Conservation (phyloP, 35 echinoderm and acorn worm species). For the Lytechinus variegatus region DNA sequence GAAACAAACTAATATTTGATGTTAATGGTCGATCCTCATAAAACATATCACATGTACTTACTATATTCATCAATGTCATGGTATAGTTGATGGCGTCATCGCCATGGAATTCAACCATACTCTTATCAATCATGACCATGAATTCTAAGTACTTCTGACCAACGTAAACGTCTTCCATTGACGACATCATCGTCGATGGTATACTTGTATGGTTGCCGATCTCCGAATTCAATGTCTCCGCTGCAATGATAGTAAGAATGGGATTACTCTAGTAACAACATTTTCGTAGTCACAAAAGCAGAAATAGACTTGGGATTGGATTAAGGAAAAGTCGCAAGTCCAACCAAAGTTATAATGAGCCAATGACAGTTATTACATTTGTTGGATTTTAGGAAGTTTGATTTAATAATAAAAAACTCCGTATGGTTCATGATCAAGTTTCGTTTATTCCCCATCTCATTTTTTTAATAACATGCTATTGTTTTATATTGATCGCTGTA, state of each 20-base stretch:
- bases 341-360: too few relatives aligned
- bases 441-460: too few relatives aligned
- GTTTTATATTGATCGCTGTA: too few relatives aligned
- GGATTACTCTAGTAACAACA: too few relatives aligned
- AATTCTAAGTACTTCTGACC: constrained; percentile 54
- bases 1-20: too few relatives aligned
- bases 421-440: too few relatives aligned
- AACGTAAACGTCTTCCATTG: constrained; percentile 22
- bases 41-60: constrained; percentile 26
- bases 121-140: constrained; percentile 28
- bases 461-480: too few relatives aligned
- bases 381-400: too few relatives aligned
- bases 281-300: neutral
- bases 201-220: constrained; percentile 22
- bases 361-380: too few relatives aligned
- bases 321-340: neutral
- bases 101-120: constrained; percentile 42
- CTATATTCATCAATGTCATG: constrained; percentile 57
- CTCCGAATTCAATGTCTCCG: constrained; percentile 33
- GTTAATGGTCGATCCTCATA: too few relatives aligned
- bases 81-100: constrained; percentile 32
- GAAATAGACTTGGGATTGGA: neutral
- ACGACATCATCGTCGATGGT: neutral
- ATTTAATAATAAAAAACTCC: too few relatives aligned
- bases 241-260: neutral